Evolutionary conservation across 2,113 vertebrate species (phyloP).

Genomic region (Empidonax alnorum): DNA sequence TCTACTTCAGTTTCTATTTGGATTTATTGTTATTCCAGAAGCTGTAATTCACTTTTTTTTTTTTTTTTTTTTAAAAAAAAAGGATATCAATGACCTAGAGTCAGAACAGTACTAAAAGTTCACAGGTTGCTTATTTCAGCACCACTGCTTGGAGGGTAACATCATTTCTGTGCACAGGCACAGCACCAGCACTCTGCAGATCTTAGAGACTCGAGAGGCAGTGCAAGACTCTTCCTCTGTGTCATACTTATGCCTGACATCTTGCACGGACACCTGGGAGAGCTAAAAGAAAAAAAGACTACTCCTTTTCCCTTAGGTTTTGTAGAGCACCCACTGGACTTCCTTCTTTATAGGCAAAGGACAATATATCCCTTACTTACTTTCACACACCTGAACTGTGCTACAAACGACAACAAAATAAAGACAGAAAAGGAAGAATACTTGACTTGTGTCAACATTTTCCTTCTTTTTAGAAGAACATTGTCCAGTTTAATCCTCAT

Average conservation of each 20-base stretch:
- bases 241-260: neutral
- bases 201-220: rapidly evolving
- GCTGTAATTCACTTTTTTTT: neutral
- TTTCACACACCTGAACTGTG: neutral
- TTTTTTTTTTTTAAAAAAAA: neutral
- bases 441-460: neutral
- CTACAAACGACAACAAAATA: neutral
- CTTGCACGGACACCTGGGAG: neutral
- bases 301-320: neutral
- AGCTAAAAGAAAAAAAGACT: neutral
- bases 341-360: neutral
- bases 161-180: neutral
- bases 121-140: neutral
- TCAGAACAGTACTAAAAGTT: neutral
- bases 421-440: neutral
- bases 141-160: neutral
- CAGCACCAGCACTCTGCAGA: neutral
- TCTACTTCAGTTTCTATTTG: neutral
- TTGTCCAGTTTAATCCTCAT: slow-evolving; percentile 37
- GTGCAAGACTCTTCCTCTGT: neutral
- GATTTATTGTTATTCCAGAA: neutral
- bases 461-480: slow-evolving; percentile 7
- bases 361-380: neutral
- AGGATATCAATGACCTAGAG: neutral
- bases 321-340: neutral